These are phyloP conservation scores for Sussaba pulchella DNA, from an alignment of 2,888 invertebrate genomes.

Conservation along the genomic window DNA sequence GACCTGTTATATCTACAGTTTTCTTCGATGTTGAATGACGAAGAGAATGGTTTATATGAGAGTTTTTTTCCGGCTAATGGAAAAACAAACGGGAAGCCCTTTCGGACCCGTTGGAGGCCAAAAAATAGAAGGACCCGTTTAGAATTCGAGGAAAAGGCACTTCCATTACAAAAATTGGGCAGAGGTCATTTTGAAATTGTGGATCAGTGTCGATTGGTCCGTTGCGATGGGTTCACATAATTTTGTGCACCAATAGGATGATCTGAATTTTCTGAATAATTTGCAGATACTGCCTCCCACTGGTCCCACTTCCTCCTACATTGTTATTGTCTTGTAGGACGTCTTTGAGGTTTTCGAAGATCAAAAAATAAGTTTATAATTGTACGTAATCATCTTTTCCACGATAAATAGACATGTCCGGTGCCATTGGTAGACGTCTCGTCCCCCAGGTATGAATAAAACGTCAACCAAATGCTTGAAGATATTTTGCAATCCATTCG, in stretches of 20 bases:
- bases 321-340: constrained; percentile 2
- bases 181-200: constrained; percentile 5
- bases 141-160: no score
- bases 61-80: no score
- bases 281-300: constrained; percentile 1
- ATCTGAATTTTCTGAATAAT: neutral
- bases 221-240: neutral
- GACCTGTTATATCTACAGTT: no score
- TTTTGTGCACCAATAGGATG: neutral
- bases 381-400: neutral
- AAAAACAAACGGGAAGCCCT: no score
- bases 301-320: no score
- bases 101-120: no score
- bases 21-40: no score
- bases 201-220: neutral
- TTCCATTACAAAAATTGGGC: neutral
- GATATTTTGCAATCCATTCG: constrained; percentile 17
- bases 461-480: constrained; percentile 4
- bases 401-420: constrained; percentile 62
- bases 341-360: neutral
- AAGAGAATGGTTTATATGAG: no score
- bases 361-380: neutral
- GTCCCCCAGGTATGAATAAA: constrained; percentile 62
- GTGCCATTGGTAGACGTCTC: constrained; percentile 48
- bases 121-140: no score